Evolutionary conservation across 1,140 invertebrate species (phyloP).

Genomic region (Charaxes varanes): DNA sequence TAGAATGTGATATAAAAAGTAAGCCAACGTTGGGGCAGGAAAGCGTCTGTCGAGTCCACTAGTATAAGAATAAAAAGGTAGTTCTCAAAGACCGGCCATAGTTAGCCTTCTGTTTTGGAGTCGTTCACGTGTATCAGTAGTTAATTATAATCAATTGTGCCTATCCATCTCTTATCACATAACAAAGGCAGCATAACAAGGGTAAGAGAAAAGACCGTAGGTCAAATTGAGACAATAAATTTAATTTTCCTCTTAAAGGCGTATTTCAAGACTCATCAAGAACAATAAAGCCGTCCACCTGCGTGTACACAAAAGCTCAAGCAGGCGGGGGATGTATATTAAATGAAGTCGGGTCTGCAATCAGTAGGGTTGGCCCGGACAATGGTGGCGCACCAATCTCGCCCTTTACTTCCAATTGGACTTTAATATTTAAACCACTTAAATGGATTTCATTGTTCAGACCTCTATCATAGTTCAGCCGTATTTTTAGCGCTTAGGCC

Average conservation of each 20-base stretch:
- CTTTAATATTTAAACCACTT: constrained; percentile 71
- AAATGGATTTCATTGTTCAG: constrained; percentile 67
- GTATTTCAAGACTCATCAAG: constrained; percentile 5
- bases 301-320: constrained; percentile 32
- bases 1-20: no score
- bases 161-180: no score
- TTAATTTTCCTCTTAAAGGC: constrained; percentile 6
- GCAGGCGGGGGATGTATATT: constrained; percentile 55
- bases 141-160: no score
- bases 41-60: no score
- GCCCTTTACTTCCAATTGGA: constrained; percentile 67
- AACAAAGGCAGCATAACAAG: no score
- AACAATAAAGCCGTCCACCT: constrained; percentile 22
- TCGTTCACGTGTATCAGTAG: no score
- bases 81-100: no score
- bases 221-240: no score
- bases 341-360: constrained; percentile 63
- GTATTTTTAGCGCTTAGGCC: constrained; percentile 36
- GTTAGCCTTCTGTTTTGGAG: no score
- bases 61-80: no score
- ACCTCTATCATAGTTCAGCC: constrained; percentile 34
- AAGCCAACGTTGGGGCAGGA: no score
- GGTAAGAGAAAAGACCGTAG: no score
- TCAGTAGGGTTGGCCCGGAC: constrained; percentile 59
- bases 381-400: constrained; percentile 67